These are phyloP conservation scores for Yponomeuta plumbellus DNA, from an alignment of 2,888 invertebrate genomes.

Conservation along the genomic window DNA sequence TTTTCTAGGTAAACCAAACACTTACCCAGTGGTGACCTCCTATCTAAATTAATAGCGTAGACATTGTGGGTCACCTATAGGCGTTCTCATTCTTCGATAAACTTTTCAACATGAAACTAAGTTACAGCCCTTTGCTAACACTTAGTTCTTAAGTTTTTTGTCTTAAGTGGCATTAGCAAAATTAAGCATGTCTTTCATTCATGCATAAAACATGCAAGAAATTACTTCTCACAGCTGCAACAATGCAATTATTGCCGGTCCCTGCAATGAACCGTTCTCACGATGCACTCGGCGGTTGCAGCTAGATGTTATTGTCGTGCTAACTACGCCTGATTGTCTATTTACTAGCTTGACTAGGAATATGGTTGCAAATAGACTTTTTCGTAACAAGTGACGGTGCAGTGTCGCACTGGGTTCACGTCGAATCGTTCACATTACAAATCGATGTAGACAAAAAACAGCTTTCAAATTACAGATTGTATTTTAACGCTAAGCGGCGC, in stretches of 20 bases:
- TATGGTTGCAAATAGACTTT: neutral
- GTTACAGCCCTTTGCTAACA: neutral
- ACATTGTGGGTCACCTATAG: no score
- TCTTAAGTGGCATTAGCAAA: neutral
- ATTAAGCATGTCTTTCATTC: conserved; percentile 1
- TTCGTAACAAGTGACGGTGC: neutral
- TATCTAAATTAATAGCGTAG: no score
- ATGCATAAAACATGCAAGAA: conserved; percentile 6
- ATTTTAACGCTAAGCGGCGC: no score
- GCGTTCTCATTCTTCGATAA: neutral
- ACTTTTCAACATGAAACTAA: neutral
- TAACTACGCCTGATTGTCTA: neutral
- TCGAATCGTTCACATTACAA: neutral
- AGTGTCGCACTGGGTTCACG: neutral
- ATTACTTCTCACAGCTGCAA: conserved; percentile 9
- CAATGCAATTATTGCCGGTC: neutral
- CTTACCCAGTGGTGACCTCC: no score
- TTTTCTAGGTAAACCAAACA: no score
- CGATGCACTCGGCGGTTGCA: neutral
- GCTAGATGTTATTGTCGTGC: neutral
- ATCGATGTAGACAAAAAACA: no score
- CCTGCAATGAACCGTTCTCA: neutral
- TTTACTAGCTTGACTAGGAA: neutral
- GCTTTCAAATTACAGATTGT: no score
- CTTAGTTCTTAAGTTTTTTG: neutral